Conservation (phyloP, 2,888 invertebrate species). For the Cremastobaeus sp. region DNA sequence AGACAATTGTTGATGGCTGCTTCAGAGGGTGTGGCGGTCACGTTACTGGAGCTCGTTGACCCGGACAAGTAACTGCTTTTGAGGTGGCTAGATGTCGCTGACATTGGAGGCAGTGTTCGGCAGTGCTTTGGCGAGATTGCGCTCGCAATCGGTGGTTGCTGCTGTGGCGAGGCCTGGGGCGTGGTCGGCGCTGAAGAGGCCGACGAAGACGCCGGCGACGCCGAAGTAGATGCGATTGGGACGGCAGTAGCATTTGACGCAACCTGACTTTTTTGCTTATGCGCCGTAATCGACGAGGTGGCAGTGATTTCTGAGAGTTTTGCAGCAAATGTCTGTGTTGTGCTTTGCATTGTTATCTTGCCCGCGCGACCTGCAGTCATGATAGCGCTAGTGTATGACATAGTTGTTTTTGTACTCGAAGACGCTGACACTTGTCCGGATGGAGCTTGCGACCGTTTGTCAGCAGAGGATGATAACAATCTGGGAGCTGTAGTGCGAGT, state of each 20-base stretch:
- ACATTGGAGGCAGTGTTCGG: conserved; percentile 75
- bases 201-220: conserved; percentile 32
- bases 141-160: conserved; percentile 64
- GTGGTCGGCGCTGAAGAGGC: conserved; percentile 69
- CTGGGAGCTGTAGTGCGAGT: conserved; percentile 80
- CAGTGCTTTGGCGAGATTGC: conserved; percentile 76
- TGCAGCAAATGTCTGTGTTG: conserved; percentile 86
- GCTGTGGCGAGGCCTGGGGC: conserved; percentile 64
- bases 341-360: conserved; percentile 80
- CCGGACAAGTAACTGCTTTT: conserved; percentile 71
- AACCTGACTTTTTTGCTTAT: conserved; percentile 68
- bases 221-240: conserved; percentile 59
- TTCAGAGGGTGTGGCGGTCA: conserved; percentile 60
- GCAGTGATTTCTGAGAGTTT: conserved; percentile 83
- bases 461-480: conserved; percentile 80
- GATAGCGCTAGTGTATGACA: conserved; percentile 81
- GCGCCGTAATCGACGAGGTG: conserved; percentile 62
- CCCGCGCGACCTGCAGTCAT: conserved; percentile 80
- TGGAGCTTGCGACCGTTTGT: conserved; percentile 79
- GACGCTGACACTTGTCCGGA: conserved; percentile 76
- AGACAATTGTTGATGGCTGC: conserved; percentile 62
- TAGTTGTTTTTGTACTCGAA: conserved; percentile 81
- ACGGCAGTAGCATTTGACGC: conserved; percentile 65
- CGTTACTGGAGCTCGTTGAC: conserved; percentile 62
- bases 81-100: conserved; percentile 63